phyloP scores from a whole-genome alignment of 2,113 vertebrate genomes.

The Orthonyx spaldingii region DNA sequence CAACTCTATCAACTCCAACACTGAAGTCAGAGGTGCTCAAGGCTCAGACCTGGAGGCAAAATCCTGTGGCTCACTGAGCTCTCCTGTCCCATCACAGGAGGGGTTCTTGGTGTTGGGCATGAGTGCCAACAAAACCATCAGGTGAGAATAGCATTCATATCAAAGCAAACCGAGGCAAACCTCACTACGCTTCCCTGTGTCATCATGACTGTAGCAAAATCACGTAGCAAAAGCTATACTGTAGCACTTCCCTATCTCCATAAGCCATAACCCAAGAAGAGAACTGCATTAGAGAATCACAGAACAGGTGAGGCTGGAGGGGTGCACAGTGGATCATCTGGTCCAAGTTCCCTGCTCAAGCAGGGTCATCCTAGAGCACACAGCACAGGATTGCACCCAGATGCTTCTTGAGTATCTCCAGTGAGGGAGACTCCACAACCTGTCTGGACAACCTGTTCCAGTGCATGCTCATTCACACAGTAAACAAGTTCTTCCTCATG shows the following conservation, averaged over 20 bases:
- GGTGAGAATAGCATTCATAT: neutral
- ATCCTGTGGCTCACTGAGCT: neutral
- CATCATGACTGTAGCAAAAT: neutral
- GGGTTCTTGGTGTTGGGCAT: neutral
- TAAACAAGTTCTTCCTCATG: neutral
- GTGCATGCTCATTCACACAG: neutral
- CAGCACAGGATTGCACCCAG: neutral
- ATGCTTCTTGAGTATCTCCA: neutral
- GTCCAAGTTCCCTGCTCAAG: neutral
- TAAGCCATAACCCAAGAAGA: neutral
- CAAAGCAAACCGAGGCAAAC: neutral
- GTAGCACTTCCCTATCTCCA: neutral
- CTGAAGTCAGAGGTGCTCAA: neutral
- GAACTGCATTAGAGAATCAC: neutral
- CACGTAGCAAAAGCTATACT: neutral
- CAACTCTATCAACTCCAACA: neutral
- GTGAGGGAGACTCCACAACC: neutral
- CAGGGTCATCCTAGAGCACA: neutral
- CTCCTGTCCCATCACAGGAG: neutral
- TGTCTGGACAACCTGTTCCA: neutral
- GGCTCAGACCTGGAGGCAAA: neutral
- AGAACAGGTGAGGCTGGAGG: neutral
- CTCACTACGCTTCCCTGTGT: neutral
- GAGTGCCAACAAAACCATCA: neutral
- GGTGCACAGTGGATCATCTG: too few relatives aligned